Evolutionary conservation across 2,888 invertebrate species (phyloP), one percentile per base, ranked within the genome.

Genomic region (Lysandra bellargus): DNA sequence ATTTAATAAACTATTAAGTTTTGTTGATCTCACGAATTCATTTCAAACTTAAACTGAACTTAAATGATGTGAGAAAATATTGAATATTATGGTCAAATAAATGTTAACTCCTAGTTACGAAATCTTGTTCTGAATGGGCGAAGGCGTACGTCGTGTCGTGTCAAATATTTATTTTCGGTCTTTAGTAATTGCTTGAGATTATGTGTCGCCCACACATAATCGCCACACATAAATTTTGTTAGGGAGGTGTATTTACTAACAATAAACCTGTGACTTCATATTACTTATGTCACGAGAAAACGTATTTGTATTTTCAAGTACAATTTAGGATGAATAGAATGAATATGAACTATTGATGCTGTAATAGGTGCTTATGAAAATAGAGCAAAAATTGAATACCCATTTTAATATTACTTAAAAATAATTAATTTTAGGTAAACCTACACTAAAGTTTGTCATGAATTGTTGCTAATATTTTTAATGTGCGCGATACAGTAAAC

Each of bases 141-240:
- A 37, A 37, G 69, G 69, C 14, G 64, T 33, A 64, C 12, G 57
- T 4, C 14, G 33, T 3, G 17, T 17, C 14, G 33, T 33, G 69
- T 37, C 37, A 33, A 69, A 69, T 69, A 69, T 69, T 69, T 69
- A 33, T 69, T 69, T 69, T 14, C 33, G 33, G 69, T 37, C 37
- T 33, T 30, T 64, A 64, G 64, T 64, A 61, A 61, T 57, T 57
- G 57, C 57, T 61, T 61, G 23, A n/a, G 61, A 61, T 61, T 30
- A 69, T 69, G 69, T 69, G 69, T 69, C 33, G 69, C 33, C 17
- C 23, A 23, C 23, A 23, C 23, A 23, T 23, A 23, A 23, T 5
- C 69, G 0, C 69, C 12, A 17, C 33, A 37, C 33, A 69, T 69
- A 69, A 14, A 69, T 69, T 14, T 69, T 37, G 33, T 69, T 69